Evolutionary conservation across 1,140 invertebrate genomes (phyloP).

Genomic region (Mya arenaria): DNA sequence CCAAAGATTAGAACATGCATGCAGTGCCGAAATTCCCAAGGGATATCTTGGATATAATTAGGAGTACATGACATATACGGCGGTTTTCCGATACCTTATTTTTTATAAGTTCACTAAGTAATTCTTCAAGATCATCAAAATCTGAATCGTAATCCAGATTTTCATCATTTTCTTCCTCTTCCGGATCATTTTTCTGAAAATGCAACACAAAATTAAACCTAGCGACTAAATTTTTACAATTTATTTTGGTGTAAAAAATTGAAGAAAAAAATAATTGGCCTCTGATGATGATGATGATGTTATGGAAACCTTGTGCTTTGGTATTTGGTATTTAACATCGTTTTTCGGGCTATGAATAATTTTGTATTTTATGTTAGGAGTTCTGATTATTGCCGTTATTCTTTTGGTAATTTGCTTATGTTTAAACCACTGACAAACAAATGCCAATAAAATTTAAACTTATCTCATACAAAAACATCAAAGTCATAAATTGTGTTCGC

Average conservation of each 20-base stretch:
- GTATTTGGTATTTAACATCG: too few relatives aligned
- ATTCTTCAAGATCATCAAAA: slow-evolving; percentile 54
- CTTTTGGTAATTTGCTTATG: too few relatives aligned
- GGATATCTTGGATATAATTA: slow-evolving; percentile 35
- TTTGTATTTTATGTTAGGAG: too few relatives aligned
- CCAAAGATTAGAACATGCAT: slow-evolving; percentile 38
- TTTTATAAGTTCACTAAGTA: slow-evolving; percentile 55
- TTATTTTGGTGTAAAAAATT: background rate
- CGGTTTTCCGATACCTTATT: slow-evolving; percentile 46
- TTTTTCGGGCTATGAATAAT: too few relatives aligned
- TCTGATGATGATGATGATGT: background rate
- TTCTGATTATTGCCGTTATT: too few relatives aligned
- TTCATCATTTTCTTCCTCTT: slow-evolving; percentile 51
- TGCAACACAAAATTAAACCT: slow-evolving; percentile 43
- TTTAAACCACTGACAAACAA: too few relatives aligned
- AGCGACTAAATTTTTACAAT: too few relatives aligned
- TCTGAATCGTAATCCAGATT: slow-evolving; percentile 53
- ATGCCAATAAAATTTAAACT: too few relatives aligned
- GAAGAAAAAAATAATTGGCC: background rate
- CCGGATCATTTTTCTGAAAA: slow-evolving; percentile 40
- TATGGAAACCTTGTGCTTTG: background rate
- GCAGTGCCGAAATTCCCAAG: slow-evolving; percentile 46
- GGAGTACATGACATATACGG: slow-evolving; percentile 39
- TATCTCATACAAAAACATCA: too few relatives aligned
- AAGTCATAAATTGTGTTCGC: too few relatives aligned